Base-by-base conservation (phyloP, 2,888 invertebrate species). In the Matsumyia berberina region DNA sequence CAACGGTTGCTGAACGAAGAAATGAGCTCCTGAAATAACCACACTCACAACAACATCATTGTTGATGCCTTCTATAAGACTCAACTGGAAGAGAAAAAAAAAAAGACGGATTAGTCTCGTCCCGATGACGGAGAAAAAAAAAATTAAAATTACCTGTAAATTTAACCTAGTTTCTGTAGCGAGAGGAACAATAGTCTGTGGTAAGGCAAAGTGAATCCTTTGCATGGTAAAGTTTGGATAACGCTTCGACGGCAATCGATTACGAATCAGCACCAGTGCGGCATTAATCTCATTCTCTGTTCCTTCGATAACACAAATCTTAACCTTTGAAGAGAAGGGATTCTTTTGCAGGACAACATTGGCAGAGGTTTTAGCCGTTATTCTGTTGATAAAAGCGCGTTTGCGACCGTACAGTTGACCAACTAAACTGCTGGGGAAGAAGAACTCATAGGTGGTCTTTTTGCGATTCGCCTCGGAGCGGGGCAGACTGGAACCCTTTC, bases 1-100 rank as follows among this genome's bases (percentile, higher is more conserved):
- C 78, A 97, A 95, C 2, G 98, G 98, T 92, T 98, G 96, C 92
- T 99, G 99, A 78, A 99, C 94, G 93, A 99, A 99, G 90, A 99
- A 93, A 91, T 98, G 97, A 49, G 96, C 96, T 64, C 97, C 96
- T 86, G 95, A 94, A 86, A 97, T 95, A 89, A 98, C 94, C 88
- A 96, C 95, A 90, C 97, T 97, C 88, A 99, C 94, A 86, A 96
- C 95, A 29, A 98, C 97, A 92, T 99, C 99, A 90, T 98, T 97
- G 91, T 97, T 96, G 67, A 98, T 96, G 58, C 96, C 97, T 92
- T 97, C 97, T 89, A 98, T 95, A 87, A 99, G 93, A 91, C 95
- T 95, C 89, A 98, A 93, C 95, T 97, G 92, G 60, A 93, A 91
- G 80, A 66, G 46, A 12, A 86, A 81, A 87, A 55, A 86, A 80